Conservation (phyloP, 2,888 invertebrate species). For the Hirtodrosophila confusa region DNA sequence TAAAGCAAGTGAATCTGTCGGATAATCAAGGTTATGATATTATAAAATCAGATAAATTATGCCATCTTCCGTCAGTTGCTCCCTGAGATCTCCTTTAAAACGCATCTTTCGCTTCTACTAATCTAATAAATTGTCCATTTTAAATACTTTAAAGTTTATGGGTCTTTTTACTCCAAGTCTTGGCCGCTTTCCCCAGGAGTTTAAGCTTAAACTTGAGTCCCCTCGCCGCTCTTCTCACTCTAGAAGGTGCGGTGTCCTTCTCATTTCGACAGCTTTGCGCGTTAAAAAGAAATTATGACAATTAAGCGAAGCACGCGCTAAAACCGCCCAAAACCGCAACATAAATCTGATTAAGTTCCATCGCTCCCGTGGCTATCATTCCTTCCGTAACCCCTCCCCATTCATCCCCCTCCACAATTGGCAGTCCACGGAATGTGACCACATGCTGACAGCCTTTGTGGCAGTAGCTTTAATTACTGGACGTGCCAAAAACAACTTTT, state of each 20-base stretch:
- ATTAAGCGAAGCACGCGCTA: constrained; percentile 59
- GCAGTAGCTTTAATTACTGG: constrained; percentile 69
- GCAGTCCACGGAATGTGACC: constrained; percentile 39
- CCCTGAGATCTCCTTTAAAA: too few relatives aligned
- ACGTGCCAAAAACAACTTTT: constrained; percentile 39
- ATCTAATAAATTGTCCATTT: too few relatives aligned
- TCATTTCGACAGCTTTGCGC: constrained; percentile 20
- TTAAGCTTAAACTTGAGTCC: background rate
- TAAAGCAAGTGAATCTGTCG: too few relatives aligned
- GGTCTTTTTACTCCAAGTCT: too few relatives aligned
- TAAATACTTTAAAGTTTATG: too few relatives aligned
- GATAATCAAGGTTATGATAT: too few relatives aligned
- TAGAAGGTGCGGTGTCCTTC: constrained; percentile 1
- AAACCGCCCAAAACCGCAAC: constrained; percentile 42
- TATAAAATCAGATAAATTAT: too few relatives aligned
- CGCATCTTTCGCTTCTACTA: too few relatives aligned
- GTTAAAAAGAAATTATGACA: constrained; percentile 68
- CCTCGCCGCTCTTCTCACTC: background rate
- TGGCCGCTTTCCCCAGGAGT: too few relatives aligned
- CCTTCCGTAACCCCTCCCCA: background rate
- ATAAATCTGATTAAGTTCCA: constrained; percentile 60
- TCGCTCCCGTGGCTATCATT: constrained; percentile 1
- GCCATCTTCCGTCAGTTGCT: too few relatives aligned
- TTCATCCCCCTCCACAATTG: too few relatives aligned
- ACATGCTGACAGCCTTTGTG: constrained; percentile 65